Evolutionary conservation across 2,113 vertebrate genomes (phyloP).

Genomic region (Oryzias celebensis): DNA sequence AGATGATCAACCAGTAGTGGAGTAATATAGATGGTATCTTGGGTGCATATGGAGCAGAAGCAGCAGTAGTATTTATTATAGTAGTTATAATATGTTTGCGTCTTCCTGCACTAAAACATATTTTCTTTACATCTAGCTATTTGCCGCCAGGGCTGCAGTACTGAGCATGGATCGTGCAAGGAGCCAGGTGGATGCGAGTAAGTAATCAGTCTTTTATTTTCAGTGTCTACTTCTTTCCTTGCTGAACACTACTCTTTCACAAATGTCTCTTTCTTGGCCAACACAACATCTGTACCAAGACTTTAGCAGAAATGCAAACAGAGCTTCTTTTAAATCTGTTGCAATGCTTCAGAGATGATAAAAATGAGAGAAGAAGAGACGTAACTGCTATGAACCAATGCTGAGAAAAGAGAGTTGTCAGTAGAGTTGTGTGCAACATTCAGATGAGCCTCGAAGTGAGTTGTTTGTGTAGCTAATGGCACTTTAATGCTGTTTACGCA

Average conservation of each 20-base stretch:
- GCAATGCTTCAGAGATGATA: slow-evolving; percentile 20
- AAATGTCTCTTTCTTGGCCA: slow-evolving; percentile 69
- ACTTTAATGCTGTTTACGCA: slow-evolving; percentile 70
- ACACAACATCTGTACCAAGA: slow-evolving; percentile 72
- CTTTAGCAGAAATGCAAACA: slow-evolving; percentile 36
- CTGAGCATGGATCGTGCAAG: slow-evolving; percentile 92
- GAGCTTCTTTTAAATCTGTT: slow-evolving; percentile 45
- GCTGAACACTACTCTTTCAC: not conserved
- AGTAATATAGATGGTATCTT: too few relatives aligned
- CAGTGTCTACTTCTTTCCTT: not conserved
- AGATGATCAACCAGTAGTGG: too few relatives aligned
- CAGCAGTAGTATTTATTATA: too few relatives aligned
- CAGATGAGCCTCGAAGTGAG: slow-evolving; percentile 59
- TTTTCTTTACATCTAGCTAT: slow-evolving; percentile 80
- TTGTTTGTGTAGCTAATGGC: slow-evolving; percentile 74
- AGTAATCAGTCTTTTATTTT: slow-evolving; percentile 53
- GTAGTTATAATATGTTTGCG: slow-evolving; percentile 11
- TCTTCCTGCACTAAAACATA: not conserved
- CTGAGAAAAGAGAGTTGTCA: slow-evolving; percentile 56
- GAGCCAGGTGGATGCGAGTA: slow-evolving; percentile 95
- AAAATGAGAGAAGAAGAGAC: slow-evolving; percentile 50
- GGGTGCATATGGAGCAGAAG: too few relatives aligned
- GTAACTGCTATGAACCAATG: slow-evolving; percentile 21
- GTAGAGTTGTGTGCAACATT: slow-evolving; percentile 45
- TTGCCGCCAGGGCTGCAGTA: slow-evolving; percentile 96